A percentile compares a stretch with the other conserved stretches of the same genome.
Evolutionary conservation across 2,888 invertebrate genomes (phyloP).

Genomic region (Hartigia nigra): DNA sequence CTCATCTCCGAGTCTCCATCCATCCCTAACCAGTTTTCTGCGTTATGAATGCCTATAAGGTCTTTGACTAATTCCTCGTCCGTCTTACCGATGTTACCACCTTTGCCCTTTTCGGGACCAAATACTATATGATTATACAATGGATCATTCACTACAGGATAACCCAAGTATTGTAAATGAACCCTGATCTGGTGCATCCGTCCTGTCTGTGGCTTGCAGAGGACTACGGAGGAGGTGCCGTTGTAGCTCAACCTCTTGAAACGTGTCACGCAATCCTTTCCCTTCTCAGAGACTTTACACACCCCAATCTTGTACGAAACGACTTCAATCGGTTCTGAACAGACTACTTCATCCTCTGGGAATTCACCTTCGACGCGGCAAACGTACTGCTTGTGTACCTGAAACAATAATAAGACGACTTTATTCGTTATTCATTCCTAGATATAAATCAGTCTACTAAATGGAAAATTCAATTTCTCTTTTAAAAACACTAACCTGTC

Average conservation of each 20-base stretch:
- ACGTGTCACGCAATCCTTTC: slow-evolving; percentile 91
- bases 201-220: slow-evolving; percentile 95
- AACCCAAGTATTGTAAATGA: slow-evolving; percentile 96
- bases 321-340: slow-evolving; percentile 90
- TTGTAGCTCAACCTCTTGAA: slow-evolving; percentile 92
- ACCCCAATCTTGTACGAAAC: slow-evolving; percentile 97
- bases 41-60: slow-evolving; percentile 91
- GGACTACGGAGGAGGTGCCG: slow-evolving; percentile 90
- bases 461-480: background rate
- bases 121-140: slow-evolving; percentile 97
- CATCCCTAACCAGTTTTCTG: slow-evolving; percentile 93
- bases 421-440: background rate
- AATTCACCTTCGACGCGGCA: slow-evolving; percentile 95
- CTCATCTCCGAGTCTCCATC: slow-evolving; percentile 88
- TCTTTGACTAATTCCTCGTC: slow-evolving; percentile 90
- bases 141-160: slow-evolving; percentile 97
- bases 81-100: slow-evolving; percentile 88
- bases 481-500: slow-evolving; percentile 68
- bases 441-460: background rate
- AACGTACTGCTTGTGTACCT: slow-evolving; percentile 93
- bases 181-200: slow-evolving; percentile 99
- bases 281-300: slow-evolving; percentile 91
- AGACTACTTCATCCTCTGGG: slow-evolving; percentile 89
- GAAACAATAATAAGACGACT: background rate
- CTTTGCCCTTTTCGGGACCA: slow-evolving; percentile 89